These are phyloP conservation scores for Sarcophaga caerulescens DNA, from an alignment of 2,888 invertebrate species.

Conservation along the genomic window DNA sequence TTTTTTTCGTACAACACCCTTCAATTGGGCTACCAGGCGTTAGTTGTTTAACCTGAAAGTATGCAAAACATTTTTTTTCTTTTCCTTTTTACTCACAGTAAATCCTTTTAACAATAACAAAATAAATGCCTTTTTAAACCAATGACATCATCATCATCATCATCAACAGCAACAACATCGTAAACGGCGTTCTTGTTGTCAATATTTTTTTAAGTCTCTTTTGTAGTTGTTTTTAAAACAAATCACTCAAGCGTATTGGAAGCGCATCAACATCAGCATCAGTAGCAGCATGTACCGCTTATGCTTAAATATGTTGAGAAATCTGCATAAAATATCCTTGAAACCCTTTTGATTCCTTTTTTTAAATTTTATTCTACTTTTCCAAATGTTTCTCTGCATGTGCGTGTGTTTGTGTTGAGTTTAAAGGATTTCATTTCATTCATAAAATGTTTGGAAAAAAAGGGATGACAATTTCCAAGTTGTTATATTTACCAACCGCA, in stretches of 20 bases:
- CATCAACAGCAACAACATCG: background rate
- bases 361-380: slow-evolving; percentile 47
- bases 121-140: slow-evolving; percentile 55
- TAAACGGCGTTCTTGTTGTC: background rate
- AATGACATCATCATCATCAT: slow-evolving; percentile 57
- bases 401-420: background rate
- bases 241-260: slow-evolving; percentile 64
- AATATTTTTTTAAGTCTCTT: background rate
- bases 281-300: slow-evolving; percentile 4
- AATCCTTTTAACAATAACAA: slow-evolving; percentile 62
- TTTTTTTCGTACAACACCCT: no score
- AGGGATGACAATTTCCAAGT: slow-evolving; percentile 67
- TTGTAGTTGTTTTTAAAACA: slow-evolving; percentile 29
- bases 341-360: slow-evolving; percentile 55
- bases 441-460: slow-evolving; percentile 12
- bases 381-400: background rate
- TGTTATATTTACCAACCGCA: slow-evolving; percentile 66
- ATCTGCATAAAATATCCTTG: slow-evolving; percentile 64
- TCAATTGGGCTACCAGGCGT: background rate
- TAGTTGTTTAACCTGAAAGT: slow-evolving; percentile 5
- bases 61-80: slow-evolving; percentile 54
- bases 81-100: slow-evolving; percentile 25
- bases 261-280: slow-evolving; percentile 58
- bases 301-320: slow-evolving; percentile 47
- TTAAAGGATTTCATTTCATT: background rate